phyloP scores from a whole-genome alignment of 2,888 invertebrate species.

The Girardia tigrina region DNA sequence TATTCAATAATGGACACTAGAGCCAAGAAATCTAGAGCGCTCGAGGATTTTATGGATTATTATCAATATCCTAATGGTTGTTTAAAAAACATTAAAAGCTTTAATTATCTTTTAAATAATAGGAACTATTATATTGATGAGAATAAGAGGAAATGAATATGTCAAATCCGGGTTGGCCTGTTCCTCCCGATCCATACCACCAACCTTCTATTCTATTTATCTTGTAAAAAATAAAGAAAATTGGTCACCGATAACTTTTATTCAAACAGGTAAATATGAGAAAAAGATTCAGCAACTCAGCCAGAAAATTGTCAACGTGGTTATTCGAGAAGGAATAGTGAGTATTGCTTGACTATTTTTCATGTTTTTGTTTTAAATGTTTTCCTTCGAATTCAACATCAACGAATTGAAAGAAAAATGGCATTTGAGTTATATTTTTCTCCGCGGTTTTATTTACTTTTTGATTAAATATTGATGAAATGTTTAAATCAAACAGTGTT shows the following conservation, averaged over 20 bases:
- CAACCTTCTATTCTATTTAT: neutral
- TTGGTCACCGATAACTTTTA: neutral
- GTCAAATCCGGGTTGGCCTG: neutral
- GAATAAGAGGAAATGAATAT: neutral
- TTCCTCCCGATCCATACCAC: neutral
- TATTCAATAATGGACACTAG: neutral
- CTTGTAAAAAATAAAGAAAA: neutral
- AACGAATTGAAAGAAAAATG: no score
- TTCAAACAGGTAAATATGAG: neutral
- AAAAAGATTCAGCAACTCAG: neutral
- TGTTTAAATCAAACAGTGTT: no score
- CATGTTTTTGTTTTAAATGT: no score
- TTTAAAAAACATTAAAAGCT: neutral
- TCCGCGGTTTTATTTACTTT: no score
- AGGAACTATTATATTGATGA: neutral
- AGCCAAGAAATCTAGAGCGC: neutral
- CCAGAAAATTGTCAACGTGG: neutral
- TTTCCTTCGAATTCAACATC: no score
- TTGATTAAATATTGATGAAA: no score
- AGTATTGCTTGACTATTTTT: neutral
- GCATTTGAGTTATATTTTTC: no score
- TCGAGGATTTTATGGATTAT: neutral
- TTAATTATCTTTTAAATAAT: neutral
- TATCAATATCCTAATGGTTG: neutral
- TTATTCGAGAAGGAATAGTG: neutral